phyloP scores from a whole-genome alignment of 1,140 invertebrate species.

The Amphibalanus amphitrite region DNA sequence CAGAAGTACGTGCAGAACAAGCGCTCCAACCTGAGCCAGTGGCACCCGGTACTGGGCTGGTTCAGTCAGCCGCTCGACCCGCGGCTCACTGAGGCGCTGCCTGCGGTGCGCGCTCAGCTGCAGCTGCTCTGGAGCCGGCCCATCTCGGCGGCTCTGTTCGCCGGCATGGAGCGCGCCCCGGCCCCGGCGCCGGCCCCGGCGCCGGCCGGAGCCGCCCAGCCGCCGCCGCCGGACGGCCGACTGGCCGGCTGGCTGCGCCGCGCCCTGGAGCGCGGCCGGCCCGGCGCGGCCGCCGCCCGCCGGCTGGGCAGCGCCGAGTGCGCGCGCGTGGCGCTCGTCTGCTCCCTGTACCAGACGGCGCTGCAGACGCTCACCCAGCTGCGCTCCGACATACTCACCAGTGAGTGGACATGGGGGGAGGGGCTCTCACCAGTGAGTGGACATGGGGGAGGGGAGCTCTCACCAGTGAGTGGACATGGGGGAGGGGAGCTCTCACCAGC shows the following conservation, averaged over 20 bases:
- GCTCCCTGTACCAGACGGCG: slow-evolving; percentile 78
- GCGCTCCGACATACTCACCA: slow-evolving; percentile 84
- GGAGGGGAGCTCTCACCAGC: no score
- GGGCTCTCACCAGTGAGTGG: no score
- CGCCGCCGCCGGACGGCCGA: background rate
- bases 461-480: no score
- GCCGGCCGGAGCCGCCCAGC: background rate
- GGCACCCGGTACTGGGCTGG: slow-evolving; percentile 97
- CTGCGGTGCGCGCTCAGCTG: slow-evolving; percentile 59
- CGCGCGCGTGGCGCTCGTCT: slow-evolving; percentile 61
- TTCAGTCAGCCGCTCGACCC: slow-evolving; percentile 69
- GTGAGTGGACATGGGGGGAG: no score
- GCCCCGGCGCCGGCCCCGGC: background rate
- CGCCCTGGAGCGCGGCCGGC: slow-evolving; percentile 12
- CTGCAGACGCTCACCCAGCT: slow-evolving; percentile 77
- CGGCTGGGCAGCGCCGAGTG: slow-evolving; percentile 63
- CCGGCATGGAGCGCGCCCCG: slow-evolving; percentile 8
- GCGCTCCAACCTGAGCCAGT: slow-evolving; percentile 69
- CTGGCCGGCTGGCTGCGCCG: background rate
- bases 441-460: no score
- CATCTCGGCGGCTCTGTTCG: slow-evolving; percentile 33
- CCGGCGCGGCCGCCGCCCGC: slow-evolving; percentile 34
- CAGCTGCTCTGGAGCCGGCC: slow-evolving; percentile 64
- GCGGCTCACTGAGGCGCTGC: slow-evolving; percentile 63
- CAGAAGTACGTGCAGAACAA: slow-evolving; percentile 69